These are phyloP conservation scores for Mastomys natalensis DNA, from an alignment of 2,113 vertebrate species.

Conservation along the genomic window DNA sequence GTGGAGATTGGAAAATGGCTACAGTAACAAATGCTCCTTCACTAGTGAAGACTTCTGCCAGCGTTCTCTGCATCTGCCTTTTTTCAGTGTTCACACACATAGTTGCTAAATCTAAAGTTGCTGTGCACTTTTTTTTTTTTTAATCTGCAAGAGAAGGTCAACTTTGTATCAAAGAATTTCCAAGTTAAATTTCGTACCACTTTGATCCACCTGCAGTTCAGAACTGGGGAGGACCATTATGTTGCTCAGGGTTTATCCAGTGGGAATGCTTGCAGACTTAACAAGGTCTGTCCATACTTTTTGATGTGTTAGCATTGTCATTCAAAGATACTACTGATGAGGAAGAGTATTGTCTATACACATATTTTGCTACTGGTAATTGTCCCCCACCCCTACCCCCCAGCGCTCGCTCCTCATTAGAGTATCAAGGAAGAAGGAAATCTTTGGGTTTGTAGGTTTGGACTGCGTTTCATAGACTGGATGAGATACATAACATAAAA, in stretches of 20 bases:
- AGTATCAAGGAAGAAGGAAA: not conserved
- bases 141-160: not conserved
- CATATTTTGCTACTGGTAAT: not conserved
- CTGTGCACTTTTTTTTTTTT: not conserved
- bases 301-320: conserved; percentile 10
- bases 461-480: conserved; percentile 1
- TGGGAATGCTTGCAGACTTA: not conserved
- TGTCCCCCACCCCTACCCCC: not conserved
- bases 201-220: conserved; percentile 23
- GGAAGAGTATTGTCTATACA: conserved; percentile 38
- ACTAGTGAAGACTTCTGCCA: not conserved
- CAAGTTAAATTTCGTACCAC: conserved; percentile 40
- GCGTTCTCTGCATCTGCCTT: not conserved
- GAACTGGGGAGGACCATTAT: not conserved
- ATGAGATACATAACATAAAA: not conserved
- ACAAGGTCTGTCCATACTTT: not conserved
- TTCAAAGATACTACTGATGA: conserved; percentile 33
- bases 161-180: conserved; percentile 44
- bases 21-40: not conserved
- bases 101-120: not conserved
- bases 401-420: not conserved
- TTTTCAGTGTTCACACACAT: not conserved
- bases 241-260: not conserved
- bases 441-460: conserved; percentile 40
- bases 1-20: not conserved